Evolutionary conservation across 1,140 invertebrate genomes (phyloP).

Genomic region (Microplitis demolitor): DNA sequence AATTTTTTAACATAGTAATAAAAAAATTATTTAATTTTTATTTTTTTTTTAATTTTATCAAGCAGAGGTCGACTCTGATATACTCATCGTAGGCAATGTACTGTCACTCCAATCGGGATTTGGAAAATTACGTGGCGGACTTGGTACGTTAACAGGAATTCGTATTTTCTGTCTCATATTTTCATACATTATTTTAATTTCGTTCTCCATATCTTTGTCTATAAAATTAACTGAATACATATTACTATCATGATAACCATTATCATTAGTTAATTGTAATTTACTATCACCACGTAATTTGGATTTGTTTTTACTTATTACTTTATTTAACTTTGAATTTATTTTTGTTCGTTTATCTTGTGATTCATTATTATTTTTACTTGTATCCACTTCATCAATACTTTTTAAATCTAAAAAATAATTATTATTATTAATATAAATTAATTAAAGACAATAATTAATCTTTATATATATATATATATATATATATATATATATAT

Average conservation of each 20-base stretch:
- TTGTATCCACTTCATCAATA: background rate
- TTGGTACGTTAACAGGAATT: slow-evolving; percentile 38
- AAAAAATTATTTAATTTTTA: background rate
- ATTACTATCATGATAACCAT: background rate
- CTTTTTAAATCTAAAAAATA: background rate
- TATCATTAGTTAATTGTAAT: background rate
- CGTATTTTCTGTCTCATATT: slow-evolving; percentile 37
- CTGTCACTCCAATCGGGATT: slow-evolving; percentile 46
- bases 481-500: too few relatives aligned
- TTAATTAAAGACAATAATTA: background rate
- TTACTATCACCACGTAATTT: background rate
- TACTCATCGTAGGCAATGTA: slow-evolving; percentile 40
- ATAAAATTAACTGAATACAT: slow-evolving; percentile 21
- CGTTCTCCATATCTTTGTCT: slow-evolving; percentile 30
- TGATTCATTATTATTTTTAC: slow-evolving; percentile 14
- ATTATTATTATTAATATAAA: background rate
- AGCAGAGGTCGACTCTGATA: slow-evolving; percentile 29
- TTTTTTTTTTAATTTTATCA: background rate
- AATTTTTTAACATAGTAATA: background rate
- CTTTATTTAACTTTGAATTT: background rate
- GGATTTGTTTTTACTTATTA: background rate
- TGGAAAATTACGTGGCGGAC: slow-evolving; percentile 41
- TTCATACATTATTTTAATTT: slow-evolving; percentile 38
- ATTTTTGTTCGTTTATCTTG: background rate
- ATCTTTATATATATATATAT: too few relatives aligned